phyloP scores from a whole-genome alignment of 1,140 invertebrate genomes.

The Tetragnatha versicolor region DNA sequence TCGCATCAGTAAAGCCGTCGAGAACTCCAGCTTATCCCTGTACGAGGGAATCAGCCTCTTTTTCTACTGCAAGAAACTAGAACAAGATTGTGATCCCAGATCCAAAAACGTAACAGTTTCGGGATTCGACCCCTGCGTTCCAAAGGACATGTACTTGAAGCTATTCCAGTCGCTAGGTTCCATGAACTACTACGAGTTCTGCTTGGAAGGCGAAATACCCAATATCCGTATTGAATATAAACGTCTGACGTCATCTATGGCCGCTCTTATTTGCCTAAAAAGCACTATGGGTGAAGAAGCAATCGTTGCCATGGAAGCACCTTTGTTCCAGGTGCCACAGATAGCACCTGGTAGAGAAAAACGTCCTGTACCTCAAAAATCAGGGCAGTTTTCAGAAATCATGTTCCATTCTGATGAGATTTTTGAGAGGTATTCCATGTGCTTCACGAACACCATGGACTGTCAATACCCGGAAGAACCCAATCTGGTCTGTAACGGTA shows the following conservation, averaged over 20 bases:
- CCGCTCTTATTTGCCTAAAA: background rate
- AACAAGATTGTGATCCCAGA: background rate
- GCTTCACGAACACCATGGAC: background rate
- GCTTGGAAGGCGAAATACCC: background rate
- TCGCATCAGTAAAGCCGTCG: background rate
- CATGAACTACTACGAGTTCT: background rate
- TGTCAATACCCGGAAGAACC: background rate
- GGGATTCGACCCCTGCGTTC: background rate
- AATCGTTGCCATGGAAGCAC: background rate
- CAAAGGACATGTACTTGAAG: constrained; percentile 9
- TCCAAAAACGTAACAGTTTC: background rate
- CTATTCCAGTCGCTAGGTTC: background rate
- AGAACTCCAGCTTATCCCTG: background rate
- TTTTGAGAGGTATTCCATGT: background rate
- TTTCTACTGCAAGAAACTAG: background rate
- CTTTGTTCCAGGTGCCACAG: background rate
- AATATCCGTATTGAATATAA: background rate
- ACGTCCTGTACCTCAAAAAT: background rate
- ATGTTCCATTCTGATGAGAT: background rate
- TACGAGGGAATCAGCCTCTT: background rate
- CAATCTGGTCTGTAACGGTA: background rate
- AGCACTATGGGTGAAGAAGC: background rate
- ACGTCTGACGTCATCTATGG: background rate
- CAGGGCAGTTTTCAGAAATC: background rate
- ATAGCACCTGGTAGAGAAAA: background rate